These are phyloP conservation scores for Haliclona indistincta DNA, from an alignment of 37 sponge, comb jelly and placozoan species.

Conservation along the genomic window DNA sequence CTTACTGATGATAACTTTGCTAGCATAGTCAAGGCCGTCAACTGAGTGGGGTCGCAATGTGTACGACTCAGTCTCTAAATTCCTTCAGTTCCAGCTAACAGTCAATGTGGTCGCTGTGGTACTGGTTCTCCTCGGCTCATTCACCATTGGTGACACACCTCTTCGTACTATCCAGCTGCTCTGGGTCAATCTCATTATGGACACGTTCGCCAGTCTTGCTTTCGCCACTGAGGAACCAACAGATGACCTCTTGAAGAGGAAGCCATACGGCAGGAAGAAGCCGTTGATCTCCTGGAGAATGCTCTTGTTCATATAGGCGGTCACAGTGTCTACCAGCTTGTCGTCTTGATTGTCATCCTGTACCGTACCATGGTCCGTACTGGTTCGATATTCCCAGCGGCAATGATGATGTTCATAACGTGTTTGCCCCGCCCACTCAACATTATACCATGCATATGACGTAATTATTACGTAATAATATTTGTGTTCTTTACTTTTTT, in stretches of 20 bases:
- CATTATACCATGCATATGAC: slow-evolving; percentile 93
- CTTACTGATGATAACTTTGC: slow-evolving; percentile 98
- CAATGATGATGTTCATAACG: slow-evolving; percentile 27
- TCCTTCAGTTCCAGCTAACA: slow-evolving; percentile 97
- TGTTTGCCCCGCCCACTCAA: slow-evolving; percentile 36
- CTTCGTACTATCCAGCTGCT: slow-evolving; percentile 88
- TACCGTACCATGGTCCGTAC: slow-evolving; percentile 58
- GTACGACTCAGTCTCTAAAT: slow-evolving; percentile 95
- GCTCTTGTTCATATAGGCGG: slow-evolving; percentile 75
- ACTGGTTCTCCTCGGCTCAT: slow-evolving; percentile 65
- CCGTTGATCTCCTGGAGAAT: slow-evolving; percentile 87
- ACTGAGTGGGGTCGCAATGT: slow-evolving; percentile 98
- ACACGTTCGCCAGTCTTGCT: slow-evolving; percentile 91
- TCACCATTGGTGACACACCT: slow-evolving; percentile 77
- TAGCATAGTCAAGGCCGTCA: slow-evolving; percentile 97
- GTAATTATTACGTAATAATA: too few species aligned
- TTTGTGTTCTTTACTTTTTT: too few species aligned
- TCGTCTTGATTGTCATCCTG: slow-evolving; percentile 66
- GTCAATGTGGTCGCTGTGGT: slow-evolving; percentile 94
- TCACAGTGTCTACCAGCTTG: slow-evolving; percentile 86
- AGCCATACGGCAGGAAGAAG: slow-evolving; percentile 94
- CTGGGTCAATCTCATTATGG: slow-evolving; percentile 99
- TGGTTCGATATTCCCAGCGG: slow-evolving; percentile 79
- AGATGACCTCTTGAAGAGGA: slow-evolving; percentile 78
- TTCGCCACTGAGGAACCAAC: slow-evolving; percentile 93